Conservation (phyloP, 30 jellyfish, hydroid and myxozoan species). For the Rhopilema esculentum region DNA sequence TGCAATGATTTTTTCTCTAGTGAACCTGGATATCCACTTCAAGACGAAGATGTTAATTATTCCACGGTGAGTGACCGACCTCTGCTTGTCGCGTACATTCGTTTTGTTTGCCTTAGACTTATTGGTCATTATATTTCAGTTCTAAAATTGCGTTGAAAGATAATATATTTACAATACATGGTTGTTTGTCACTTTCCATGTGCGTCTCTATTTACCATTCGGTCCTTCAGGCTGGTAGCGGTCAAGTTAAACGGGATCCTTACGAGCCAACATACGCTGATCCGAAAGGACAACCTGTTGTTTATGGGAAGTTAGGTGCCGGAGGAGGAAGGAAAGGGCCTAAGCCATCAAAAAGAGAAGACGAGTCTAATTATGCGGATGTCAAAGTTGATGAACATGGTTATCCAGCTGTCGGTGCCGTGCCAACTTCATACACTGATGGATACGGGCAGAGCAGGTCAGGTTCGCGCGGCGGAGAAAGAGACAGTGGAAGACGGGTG, state of each 20-base stretch:
- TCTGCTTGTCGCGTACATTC: no score
- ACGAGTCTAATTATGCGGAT: constrained; percentile 50
- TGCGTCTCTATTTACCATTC: background rate
- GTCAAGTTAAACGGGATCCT: background rate
- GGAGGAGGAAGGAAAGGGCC: constrained; percentile 45
- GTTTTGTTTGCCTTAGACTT: no score
- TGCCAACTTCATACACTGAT: constrained; percentile 43
- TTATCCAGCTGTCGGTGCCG: constrained; percentile 47
- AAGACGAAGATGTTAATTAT: background rate
- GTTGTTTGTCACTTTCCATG: background rate
- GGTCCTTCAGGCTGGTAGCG: constrained; percentile 22
- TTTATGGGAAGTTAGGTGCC: constrained; percentile 48
- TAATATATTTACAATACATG: no score
- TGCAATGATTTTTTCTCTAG: no score
- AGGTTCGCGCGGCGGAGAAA: constrained; percentile 10
- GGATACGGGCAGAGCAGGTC: constrained; percentile 55
- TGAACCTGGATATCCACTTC: constrained; percentile 43
- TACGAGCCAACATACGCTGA: constrained; percentile 50
- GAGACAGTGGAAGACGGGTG: constrained; percentile 36
- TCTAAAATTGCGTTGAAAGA: no score
- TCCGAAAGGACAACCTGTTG: constrained; percentile 8
- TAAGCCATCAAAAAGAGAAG: constrained; percentile 3
- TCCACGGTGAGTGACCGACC: background rate
- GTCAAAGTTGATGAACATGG: constrained; percentile 47
- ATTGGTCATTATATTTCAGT: no score